phyloP scores from a whole-genome alignment of 2,888 invertebrate species.

The Latrodectus elegans region DNA sequence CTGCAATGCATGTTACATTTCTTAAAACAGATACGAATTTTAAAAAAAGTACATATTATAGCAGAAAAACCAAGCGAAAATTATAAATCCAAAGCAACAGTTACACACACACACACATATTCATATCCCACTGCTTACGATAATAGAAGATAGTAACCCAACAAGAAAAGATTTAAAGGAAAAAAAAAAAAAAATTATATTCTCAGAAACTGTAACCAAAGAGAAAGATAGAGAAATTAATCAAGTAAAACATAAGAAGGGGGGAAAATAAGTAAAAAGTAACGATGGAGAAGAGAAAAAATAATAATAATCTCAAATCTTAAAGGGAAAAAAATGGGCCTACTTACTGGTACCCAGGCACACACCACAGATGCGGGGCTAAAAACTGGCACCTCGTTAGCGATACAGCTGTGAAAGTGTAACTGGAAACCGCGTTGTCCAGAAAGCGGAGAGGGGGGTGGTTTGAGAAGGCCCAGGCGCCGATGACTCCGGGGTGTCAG shows the following conservation, averaged over 20 bases:
- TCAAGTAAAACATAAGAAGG: conserved; percentile 37
- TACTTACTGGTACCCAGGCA: conserved; percentile 43
- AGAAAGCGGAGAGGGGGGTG: conserved; percentile 16
- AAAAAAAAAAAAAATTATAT: neutral
- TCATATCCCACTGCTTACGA: neutral
- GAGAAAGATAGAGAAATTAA: conserved; percentile 42
- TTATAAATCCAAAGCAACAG: too few relatives aligned
- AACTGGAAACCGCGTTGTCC: conserved; percentile 60
- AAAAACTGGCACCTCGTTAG: conserved; percentile 68
- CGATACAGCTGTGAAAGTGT: conserved; percentile 62
- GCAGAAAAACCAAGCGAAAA: too few relatives aligned
- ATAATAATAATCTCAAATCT: neutral
- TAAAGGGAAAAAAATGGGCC: conserved; percentile 34
- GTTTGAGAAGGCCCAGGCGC: conserved; percentile 65
- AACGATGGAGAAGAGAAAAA: conserved; percentile 5
- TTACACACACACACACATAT: too few relatives aligned
- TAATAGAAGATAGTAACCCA: neutral
- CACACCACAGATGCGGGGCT: conserved; percentile 42
- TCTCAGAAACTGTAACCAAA: conserved; percentile 24
- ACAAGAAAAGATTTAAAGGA: neutral
- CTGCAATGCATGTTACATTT: too few relatives aligned
- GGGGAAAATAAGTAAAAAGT: neutral
- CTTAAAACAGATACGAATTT: too few relatives aligned
- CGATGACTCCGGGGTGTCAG: conserved; percentile 52
- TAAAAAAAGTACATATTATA: too few relatives aligned